phyloP scores from a whole-genome alignment of 2,797 vertebrate genomes.

The Margarornis squamiger region DNA sequence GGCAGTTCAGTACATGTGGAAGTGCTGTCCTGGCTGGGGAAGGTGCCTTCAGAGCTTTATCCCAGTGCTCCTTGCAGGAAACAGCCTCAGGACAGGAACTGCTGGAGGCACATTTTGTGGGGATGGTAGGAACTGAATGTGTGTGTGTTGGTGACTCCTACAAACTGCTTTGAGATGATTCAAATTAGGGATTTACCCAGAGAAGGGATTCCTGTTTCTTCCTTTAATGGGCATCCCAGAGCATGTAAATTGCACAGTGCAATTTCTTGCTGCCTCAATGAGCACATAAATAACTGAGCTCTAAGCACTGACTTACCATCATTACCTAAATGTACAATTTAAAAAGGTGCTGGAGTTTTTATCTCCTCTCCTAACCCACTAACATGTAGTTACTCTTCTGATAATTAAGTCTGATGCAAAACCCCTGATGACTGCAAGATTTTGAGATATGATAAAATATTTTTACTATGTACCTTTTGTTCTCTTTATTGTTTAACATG shows the following conservation, averaged over 20 bases:
- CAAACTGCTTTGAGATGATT: neutral
- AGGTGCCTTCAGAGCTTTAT: rapidly evolving
- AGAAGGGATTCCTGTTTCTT: neutral
- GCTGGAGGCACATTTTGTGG: neutral
- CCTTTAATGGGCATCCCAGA: neutral
- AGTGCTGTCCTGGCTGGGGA: neutral
- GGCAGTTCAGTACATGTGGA: neutral
- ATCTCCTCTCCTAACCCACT: neutral
- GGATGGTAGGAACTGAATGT: neutral
- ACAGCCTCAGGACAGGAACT: neutral
- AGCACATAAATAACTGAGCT: neutral
- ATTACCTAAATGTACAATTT: neutral
- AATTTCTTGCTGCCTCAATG: neutral
- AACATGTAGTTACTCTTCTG: neutral
- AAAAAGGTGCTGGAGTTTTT: neutral
- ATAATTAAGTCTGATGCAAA: neutral
- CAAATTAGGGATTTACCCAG: neutral
- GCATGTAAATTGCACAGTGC: neutral
- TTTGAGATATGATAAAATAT: neutral
- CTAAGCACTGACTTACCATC: neutral
- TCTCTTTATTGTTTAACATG: neutral
- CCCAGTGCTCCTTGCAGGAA: rapidly evolving
- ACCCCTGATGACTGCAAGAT: neutral
- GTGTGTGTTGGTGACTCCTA: neutral
- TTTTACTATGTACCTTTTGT: neutral